Evolutionary conservation across 2,797 vertebrate genomes (phyloP), one percentile per base, ranked within the genome.

Genomic region (Poliocrania exsul): DNA sequence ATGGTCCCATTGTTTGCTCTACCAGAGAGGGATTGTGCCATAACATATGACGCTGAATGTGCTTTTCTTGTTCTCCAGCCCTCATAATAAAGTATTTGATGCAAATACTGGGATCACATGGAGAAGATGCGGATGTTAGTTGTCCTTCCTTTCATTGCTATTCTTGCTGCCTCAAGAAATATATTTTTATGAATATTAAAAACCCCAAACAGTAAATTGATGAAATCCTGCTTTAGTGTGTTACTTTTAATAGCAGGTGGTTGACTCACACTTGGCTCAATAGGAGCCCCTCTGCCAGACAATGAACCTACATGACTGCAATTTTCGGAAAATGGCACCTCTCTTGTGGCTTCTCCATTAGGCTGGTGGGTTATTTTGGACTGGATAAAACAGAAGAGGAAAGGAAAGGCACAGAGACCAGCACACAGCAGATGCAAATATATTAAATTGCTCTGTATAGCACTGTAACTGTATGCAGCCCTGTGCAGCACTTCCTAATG

Each of bases 221-320:
- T 93, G 56, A 73, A 95, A 93, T 79, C 38, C 33, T 91, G 51
- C 60, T 88, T 86, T 87, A 94, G 77, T 61, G 81, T 62, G 23
- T 70, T 79, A 77, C 89, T 81, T 94, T 92, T 93, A 93, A 95
- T 92, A 93, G 86, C 91, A 93, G 86, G 81, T 81, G 46, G 65
- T 93, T 84, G 86, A 88, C 92, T 93, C 84, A 81, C 47, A 35
- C 71, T 37, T 75, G 73, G 71, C 84, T 97, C 74, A 94, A 96
- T 97, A 96, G 74, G 42, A 97, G 97, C 97, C 97, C 97, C 97
- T 98, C 97, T 81, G 97, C 95, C 97, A 97, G 97, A 97, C 96
- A 97, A 95, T 93, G 96, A 97, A 97, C 60, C 94, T 96, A 92
- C 93, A 95, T 94, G 97, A 95, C 96, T 90, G 93, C 89, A 94